phyloP scores from a whole-genome alignment of 2,888 invertebrate species.

The Rhingia rostrata region DNA sequence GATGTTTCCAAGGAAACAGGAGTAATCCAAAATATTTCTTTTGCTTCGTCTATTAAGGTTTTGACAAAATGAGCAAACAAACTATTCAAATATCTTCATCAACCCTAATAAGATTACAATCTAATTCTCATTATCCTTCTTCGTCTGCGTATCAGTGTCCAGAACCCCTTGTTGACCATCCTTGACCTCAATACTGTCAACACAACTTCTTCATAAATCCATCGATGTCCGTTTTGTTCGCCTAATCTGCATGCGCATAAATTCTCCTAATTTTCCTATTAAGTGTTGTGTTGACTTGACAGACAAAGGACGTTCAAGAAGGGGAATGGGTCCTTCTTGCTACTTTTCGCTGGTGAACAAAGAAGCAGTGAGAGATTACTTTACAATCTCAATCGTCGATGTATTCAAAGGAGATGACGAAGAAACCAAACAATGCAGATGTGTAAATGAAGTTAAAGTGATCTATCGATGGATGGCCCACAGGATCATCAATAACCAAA shows the following conservation, averaged over 20 bases:
- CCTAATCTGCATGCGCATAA: constrained; percentile 63
- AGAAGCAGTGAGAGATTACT: constrained; percentile 40
- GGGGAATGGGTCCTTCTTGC: too few species aligned
- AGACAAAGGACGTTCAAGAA: constrained; percentile 45
- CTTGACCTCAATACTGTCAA: constrained; percentile 68
- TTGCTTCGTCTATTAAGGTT: too few species aligned
- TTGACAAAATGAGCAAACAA: too few species aligned
- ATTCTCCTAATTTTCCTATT: constrained; percentile 64
- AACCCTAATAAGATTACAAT: neutral
- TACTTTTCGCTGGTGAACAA: constrained; percentile 29
- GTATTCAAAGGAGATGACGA: constrained; percentile 46
- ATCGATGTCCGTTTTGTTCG: neutral
- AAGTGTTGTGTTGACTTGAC: constrained; percentile 60
- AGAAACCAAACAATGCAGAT: constrained; percentile 52
- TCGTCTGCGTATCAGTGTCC: constrained; percentile 3
- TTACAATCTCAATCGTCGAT: constrained; percentile 29
- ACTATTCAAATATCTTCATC: neutral
- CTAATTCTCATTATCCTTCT: neutral
- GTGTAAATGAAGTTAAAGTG: constrained; percentile 57
- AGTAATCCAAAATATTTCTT: too few species aligned
- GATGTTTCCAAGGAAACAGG: too few species aligned
- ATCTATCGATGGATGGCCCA: constrained; percentile 49
- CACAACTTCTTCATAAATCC: constrained; percentile 45
- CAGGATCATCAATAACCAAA: constrained; percentile 71
- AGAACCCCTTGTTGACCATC: constrained; percentile 52